Conservation (phyloP, 2,797 vertebrate species). For the Clamator glandarius region DNA sequence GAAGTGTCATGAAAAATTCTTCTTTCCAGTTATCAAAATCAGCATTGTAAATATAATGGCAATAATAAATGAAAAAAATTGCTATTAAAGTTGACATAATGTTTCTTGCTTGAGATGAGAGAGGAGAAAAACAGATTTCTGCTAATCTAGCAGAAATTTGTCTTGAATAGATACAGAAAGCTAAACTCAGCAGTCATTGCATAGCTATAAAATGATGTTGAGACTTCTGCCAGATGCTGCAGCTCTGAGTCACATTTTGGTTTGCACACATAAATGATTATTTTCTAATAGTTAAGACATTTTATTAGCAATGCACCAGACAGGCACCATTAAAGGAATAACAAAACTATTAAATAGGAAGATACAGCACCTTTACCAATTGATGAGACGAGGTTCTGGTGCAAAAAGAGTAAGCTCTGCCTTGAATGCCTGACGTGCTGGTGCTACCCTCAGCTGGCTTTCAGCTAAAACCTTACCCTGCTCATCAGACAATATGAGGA, state of each 20-base stretch:
- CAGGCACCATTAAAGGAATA: neutral
- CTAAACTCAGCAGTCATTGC: neutral
- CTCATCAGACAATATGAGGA: neutral
- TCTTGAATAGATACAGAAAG: neutral
- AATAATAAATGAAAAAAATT: neutral
- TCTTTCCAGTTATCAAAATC: neutral
- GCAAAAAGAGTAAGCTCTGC: neutral
- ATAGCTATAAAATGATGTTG: neutral
- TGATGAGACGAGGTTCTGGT: neutral
- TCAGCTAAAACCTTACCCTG: neutral
- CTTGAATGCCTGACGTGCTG: neutral
- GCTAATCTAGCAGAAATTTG: neutral
- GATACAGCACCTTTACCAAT: rapidly evolving
- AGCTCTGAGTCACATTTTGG: neutral
- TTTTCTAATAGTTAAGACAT: neutral
- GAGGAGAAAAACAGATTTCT: neutral
- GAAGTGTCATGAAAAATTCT: neutral
- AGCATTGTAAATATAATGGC: neutral
- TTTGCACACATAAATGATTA: neutral
- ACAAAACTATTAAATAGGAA: neutral
- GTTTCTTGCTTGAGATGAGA: neutral
- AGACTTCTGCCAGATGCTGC: constrained; percentile 1
- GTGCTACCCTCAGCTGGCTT: neutral
- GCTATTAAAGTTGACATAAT: neutral
- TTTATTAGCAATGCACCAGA: neutral